phyloP scores from a whole-genome alignment of 2,113 vertebrate species.

The Bubo blakistoni region DNA sequence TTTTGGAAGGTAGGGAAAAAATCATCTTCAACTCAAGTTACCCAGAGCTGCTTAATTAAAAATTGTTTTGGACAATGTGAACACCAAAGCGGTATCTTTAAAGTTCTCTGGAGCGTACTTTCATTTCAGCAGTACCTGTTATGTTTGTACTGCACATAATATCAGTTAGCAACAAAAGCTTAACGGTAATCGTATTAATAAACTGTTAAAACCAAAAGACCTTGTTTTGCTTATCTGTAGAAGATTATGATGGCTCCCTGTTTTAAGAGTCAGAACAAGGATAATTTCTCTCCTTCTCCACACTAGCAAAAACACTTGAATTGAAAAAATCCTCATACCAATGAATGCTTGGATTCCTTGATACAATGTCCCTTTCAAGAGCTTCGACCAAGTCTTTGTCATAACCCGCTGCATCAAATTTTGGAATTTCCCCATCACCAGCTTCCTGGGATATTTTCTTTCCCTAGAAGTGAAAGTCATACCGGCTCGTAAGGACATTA shows the following conservation, averaged over 20 bases:
- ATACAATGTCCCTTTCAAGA: conserved; percentile 95
- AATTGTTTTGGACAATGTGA: conserved; percentile 23
- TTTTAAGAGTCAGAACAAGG: not conserved
- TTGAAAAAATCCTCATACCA: conserved; percentile 77
- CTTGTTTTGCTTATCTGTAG: not conserved
- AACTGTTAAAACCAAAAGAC: not conserved
- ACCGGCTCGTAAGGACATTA: not conserved
- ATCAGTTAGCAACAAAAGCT: not conserved
- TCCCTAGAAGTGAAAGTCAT: conserved; percentile 69
- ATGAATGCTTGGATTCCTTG: conserved; percentile 92
- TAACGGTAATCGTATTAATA: conserved; percentile 11
- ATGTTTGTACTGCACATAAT: not conserved
- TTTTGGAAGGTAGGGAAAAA: conserved; percentile 2
- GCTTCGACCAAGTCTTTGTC: conserved; percentile 91
- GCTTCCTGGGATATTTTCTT: conserved; percentile 82
- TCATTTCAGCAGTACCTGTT: not conserved
- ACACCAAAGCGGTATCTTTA: not conserved
- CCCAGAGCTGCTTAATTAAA: conserved; percentile 46
- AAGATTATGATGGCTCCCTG: not conserved
- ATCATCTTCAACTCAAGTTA: not conserved
- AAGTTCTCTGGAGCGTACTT: not conserved
- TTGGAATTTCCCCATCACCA: conserved; percentile 83
- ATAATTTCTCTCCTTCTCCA: not conserved
- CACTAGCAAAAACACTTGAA: not conserved
- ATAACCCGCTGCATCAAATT: conserved; percentile 89